Evolutionary conservation across 2,888 invertebrate species (phyloP), one percentile per base, ranked within the genome.

Genomic region (Linyphia triangularis): DNA sequence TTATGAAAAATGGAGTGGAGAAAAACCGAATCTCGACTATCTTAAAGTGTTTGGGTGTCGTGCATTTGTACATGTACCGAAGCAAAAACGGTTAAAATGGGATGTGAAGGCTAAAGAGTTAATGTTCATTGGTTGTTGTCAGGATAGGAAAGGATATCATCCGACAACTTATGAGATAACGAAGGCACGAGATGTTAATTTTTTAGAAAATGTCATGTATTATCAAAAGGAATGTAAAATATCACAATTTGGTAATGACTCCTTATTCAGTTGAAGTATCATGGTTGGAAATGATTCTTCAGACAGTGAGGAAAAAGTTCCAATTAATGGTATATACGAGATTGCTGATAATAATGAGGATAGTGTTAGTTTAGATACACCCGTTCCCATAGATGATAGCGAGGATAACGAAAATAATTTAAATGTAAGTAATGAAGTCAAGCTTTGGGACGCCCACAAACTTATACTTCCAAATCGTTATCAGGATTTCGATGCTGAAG

Each of bases 1-100:
- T 69, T 89, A 67, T 78, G 90, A 90, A 70, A 57, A 26, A 16
- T 70, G 79, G 82, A 40, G 26, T 70, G 88, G 90, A 19, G 24
- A 69, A 16, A 88, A 88, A 33, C 90, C 89, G 0, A 40, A 84
- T 24, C 30, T 90, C 0, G 22, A 43, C 3, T 59, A 90, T 65
- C 28, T 90, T 4, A 65, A 77, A 22, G 82, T 88, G 4, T 90
- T 69, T 37, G 72, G 72, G n/a, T 72, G 72, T 26, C 9, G 59
- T n/a, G 59, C 59, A 59, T 59, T 75, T 30, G 30, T 40, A 30
- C 75, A 75, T 33, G 19, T 75, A 1, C 75, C 75, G 10, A 75
- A 75, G 30, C 59, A 57, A 30, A 75, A 75, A 9, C 30, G 73
- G 1, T 10, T 5, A n/a, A 73, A 73, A 73, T 73, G 75, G 59